Percentiles rank a stretch among this genome's conserved stretches.
Conservation (phyloP, 2,888 invertebrate species). For the Hecatera dysodea region DNA sequence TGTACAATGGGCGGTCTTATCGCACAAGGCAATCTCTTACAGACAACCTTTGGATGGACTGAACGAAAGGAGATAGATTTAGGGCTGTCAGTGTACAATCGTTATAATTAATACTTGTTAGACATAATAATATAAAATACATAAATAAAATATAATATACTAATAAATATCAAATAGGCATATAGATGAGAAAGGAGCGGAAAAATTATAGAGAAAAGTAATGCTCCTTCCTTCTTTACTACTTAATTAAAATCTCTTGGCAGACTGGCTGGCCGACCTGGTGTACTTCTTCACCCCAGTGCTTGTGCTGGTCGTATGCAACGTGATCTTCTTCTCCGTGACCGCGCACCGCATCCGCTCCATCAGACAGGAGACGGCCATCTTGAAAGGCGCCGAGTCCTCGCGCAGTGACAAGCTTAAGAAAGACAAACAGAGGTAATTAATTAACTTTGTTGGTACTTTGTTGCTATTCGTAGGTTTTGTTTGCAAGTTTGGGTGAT, state of each 20-base stretch:
- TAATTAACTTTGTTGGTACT: constrained; percentile 1
- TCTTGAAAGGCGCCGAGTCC: constrained; percentile 92
- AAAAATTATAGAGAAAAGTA: no score
- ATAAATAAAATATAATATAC: no score
- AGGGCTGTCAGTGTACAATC: no score
- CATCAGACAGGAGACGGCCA: constrained; percentile 93
- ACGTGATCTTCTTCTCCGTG: constrained; percentile 92
- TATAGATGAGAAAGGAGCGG: no score
- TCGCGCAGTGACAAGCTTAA: constrained; percentile 91
- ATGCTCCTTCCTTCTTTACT: not conserved
- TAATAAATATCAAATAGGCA: no score
- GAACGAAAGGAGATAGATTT: no score
- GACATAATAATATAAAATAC: no score
- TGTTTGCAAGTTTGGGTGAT: not conserved
- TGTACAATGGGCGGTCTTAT: no score
- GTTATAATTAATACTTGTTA: no score
- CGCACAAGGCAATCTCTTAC: no score
- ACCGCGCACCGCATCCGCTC: constrained; percentile 93
- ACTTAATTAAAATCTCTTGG: not conserved
- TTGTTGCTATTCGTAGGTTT: constrained; percentile 3
- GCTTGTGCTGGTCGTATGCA: constrained; percentile 91
- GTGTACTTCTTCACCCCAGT: constrained; percentile 94
- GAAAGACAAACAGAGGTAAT: constrained; percentile 91
- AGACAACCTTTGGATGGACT: no score
- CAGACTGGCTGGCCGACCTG: constrained; percentile 90